Percentiles rank a stretch among this genome's conserved stretches.
phyloP scores from a whole-genome alignment of 2,113 vertebrate genomes.

The Burhinus bistriatus region DNA sequence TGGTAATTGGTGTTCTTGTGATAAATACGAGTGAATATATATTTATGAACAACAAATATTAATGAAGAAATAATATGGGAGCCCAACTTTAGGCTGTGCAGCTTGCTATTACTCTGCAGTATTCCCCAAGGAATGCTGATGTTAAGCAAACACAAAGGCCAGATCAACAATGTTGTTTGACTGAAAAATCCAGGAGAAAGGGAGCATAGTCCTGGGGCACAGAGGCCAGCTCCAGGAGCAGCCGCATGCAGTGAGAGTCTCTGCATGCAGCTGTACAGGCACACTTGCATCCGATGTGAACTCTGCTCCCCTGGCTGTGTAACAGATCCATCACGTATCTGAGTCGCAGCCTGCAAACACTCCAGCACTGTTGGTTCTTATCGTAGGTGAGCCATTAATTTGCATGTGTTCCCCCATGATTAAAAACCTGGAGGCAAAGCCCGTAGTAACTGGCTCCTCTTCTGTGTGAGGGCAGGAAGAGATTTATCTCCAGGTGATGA shows the following conservation, averaged over 20 bases:
- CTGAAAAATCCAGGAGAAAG: background rate
- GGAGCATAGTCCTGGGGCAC: background rate
- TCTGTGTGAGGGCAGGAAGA: background rate
- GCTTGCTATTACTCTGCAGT: background rate
- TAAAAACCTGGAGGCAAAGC: background rate
- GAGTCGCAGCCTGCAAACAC: background rate
- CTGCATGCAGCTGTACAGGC: fast-evolving
- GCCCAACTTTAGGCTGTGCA: background rate
- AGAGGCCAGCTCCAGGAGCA: background rate
- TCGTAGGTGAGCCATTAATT: background rate
- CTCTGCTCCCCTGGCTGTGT: background rate
- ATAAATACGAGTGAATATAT: conserved; percentile 24
- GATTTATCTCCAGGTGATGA: conserved; percentile 38
- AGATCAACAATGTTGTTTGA: background rate
- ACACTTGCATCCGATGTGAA: fast-evolving
- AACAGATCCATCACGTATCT: background rate
- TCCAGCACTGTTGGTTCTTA: background rate
- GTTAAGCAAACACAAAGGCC: background rate
- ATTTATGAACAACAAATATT: background rate
- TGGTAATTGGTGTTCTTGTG: conserved; percentile 17
- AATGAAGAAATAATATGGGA: conserved; percentile 16
- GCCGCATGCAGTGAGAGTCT: background rate
- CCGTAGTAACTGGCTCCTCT: background rate
- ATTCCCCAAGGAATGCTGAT: background rate
- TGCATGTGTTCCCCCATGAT: background rate